Percentiles rank a stretch among this genome's conserved stretches.
These are phyloP conservation scores for Augochlora pura DNA, from an alignment of 1,140 invertebrate species.

Conservation along the genomic window DNA sequence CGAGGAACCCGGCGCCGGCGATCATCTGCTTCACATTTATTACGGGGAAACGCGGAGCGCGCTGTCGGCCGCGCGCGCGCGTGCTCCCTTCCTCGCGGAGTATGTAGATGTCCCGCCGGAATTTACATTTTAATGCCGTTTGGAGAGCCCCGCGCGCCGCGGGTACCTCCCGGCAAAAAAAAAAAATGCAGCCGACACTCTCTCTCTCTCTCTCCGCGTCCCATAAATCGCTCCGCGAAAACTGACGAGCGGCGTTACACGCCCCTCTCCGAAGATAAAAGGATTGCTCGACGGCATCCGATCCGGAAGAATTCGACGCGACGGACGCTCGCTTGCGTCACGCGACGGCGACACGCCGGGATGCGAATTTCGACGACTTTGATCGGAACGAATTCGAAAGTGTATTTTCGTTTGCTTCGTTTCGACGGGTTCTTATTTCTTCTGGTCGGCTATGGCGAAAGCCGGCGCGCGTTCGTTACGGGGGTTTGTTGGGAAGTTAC, in stretches of 20 bases:
- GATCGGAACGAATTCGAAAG: too few species aligned
- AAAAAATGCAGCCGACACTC: conserved; percentile 17
- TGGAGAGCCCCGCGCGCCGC: conserved; percentile 5
- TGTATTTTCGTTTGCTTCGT: too few species aligned
- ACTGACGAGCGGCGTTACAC: background rate
- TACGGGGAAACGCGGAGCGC: background rate
- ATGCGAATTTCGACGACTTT: too few species aligned
- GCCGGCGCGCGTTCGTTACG: too few species aligned
- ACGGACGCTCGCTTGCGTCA: background rate
- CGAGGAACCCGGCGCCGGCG: conserved; percentile 5
- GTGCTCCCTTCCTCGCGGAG: conserved; percentile 11
- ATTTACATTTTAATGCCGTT: conserved; percentile 46
- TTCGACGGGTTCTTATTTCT: too few species aligned
- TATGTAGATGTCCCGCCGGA: conserved; percentile 35
- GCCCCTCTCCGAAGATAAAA: background rate
- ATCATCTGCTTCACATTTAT: conserved; percentile 40
- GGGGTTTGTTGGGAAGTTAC: too few species aligned
- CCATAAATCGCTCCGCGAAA: background rate
- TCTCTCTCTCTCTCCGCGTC: background rate
- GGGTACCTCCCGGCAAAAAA: background rate
- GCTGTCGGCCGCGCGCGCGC: too few species aligned
- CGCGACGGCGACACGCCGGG: too few species aligned
- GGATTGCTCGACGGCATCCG: background rate
- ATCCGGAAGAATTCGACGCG: background rate
- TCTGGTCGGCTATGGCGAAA: too few species aligned